Evolutionary conservation across 2,113 vertebrate species (phyloP), one percentile per base, ranked within the genome.

Genomic region (Nipponia nippon): DNA sequence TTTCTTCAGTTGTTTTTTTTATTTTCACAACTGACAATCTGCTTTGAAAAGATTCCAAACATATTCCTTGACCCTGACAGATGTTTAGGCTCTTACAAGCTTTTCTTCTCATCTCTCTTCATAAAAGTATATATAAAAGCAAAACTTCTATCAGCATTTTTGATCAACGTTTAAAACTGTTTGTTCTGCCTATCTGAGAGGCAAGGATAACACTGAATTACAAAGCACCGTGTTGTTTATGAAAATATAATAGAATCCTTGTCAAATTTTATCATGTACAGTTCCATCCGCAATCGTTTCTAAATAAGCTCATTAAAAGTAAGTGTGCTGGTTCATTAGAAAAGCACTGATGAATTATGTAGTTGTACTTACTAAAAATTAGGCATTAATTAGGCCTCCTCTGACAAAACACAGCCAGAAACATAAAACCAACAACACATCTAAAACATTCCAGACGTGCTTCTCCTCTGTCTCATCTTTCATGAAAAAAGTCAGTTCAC

Each of bases 351-450:
- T 67, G 53, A 80, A 92, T 81, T 70, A 95, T 85, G 59, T 81
- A 97, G 94, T 66, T 92, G 80, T 84, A 72, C 76, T 95, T 89
- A 63, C 55, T 82, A 94, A 79, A 95, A 89, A 75, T 72, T 49
- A 87, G 72, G 59, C 83, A 82, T 91, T 95, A 97, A 96, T 96
- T 80, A 87, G 83, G 90, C 42, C 86, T 95, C 93, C 90, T 92
- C 72, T 87, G 67, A 96, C 80, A 96, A 93, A 95, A 95, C 59
- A 61, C 11, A 95, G 94, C 40, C 84, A 95, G 73, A 93, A 95
- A 92, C 73, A 87, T 11, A 82, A 96, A 97, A 46, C 86, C 83
- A 94, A 36, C 66, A 90, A 25, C 52, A 79, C 90, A 94, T 86
- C 83, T 89, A 76, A 91, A 96, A 91, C 55, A 92, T 84, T 96